These are phyloP conservation scores for Dufourea novaeangliae DNA, from an alignment of 1,140 invertebrate species.

Conservation along the genomic window DNA sequence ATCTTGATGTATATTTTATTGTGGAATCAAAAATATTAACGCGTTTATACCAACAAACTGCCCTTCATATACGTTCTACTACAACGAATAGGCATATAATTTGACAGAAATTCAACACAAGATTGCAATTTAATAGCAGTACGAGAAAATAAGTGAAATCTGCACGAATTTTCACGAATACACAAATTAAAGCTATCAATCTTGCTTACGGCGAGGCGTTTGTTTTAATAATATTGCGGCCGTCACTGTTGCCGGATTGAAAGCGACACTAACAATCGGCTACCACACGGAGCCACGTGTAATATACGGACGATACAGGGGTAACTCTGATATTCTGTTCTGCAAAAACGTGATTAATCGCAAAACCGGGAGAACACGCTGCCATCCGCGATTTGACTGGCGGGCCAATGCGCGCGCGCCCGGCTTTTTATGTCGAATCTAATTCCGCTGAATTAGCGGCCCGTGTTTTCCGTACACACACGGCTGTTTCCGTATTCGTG, in stretches of 20 bases:
- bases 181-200: not conserved
- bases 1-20: no score
- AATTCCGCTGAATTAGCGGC: slow-evolving; percentile 15
- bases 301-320: not conserved
- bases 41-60: no score
- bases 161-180: not conserved
- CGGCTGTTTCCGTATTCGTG: not conserved
- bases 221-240: not conserved
- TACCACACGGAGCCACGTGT: not conserved
- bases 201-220: not conserved
- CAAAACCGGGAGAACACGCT: not conserved
- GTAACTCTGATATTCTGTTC: not conserved
- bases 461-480: not conserved
- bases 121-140: no score
- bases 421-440: not conserved
- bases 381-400: not conserved
- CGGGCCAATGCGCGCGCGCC: not conserved
- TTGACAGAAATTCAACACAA: no score
- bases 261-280: not conserved
- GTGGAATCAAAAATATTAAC: no score
- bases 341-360: not conserved
- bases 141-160: no score
- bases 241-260: not conserved
- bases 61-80: no score
- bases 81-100: no score